Percentiles rank a stretch among this genome's conserved stretches.
Conservation (phyloP, 2,888 invertebrate genomes). For the Caenorhabditis panamensis region DNA sequence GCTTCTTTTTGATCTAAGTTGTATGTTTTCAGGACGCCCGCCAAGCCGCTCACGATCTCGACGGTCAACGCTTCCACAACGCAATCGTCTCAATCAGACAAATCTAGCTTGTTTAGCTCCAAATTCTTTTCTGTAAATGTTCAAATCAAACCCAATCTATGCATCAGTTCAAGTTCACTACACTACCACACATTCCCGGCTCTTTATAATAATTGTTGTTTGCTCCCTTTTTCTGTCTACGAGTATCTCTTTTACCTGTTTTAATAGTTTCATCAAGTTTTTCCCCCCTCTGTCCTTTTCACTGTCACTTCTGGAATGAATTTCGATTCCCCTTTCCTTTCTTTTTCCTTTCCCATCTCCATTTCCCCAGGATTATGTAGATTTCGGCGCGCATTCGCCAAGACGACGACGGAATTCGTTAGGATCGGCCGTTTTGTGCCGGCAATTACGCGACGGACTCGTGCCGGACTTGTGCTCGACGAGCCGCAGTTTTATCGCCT, state of each 20-base stretch:
- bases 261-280: background rate
- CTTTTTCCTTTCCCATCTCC: background rate
- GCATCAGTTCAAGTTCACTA: too few relatives aligned
- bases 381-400: background rate
- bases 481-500: slow-evolving; percentile 41
- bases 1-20: background rate
- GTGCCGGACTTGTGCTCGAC: slow-evolving; percentile 28
- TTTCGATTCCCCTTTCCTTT: background rate
- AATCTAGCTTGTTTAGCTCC: background rate
- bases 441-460: slow-evolving; percentile 29
- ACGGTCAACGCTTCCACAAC: slow-evolving; percentile 34
- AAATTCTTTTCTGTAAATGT: too few relatives aligned
- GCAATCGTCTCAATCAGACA: background rate
- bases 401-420: slow-evolving; percentile 32
- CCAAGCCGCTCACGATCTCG: slow-evolving; percentile 28
- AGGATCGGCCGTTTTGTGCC: slow-evolving; percentile 19
- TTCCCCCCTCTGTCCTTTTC: background rate
- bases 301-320: background rate
- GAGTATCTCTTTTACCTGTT: background rate
- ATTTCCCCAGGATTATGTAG: slow-evolving; percentile 11
- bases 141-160: too few relatives aligned
- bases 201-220: background rate
- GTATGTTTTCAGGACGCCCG: slow-evolving; percentile 35
- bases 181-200: background rate
- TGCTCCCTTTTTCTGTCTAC: too few relatives aligned